phyloP scores from a whole-genome alignment of 2,888 invertebrate genomes.

The Drosophila mercatorum region DNA sequence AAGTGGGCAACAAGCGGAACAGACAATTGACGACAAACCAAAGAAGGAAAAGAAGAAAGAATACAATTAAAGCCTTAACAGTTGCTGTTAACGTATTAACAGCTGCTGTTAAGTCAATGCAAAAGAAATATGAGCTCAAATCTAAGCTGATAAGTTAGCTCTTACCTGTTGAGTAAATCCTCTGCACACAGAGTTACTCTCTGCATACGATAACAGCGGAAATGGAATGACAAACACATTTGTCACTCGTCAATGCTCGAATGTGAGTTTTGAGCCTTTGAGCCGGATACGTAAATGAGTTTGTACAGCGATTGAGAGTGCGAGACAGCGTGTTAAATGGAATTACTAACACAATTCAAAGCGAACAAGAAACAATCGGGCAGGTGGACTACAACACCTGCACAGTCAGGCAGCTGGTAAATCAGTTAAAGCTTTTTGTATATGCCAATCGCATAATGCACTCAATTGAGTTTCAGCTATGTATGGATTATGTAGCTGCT shows the following conservation, averaged over 20 bases:
- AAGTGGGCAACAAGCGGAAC: slow-evolving; percentile 7
- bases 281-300: slow-evolving; percentile 74
- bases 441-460: slow-evolving; percentile 59
- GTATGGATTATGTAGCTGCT: slow-evolving; percentile 18
- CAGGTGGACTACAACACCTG: slow-evolving; percentile 48
- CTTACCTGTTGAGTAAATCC: not conserved
- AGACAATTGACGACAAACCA: not conserved
- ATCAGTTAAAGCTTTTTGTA: slow-evolving; percentile 12
- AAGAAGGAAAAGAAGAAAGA: not conserved
- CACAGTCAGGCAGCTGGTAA: not conserved
- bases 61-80: slow-evolving; percentile 13
- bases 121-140: no score
- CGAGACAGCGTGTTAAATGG: slow-evolving; percentile 24
- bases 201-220: slow-evolving; percentile 19
- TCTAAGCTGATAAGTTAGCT: not conserved
- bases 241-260: slow-evolving; percentile 74
- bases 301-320: slow-evolving; percentile 35
- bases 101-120: not conserved
- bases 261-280: slow-evolving; percentile 66
- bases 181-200: not conserved
- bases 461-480: slow-evolving; percentile 62
- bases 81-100: slow-evolving; percentile 15
- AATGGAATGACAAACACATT: slow-evolving; percentile 55
- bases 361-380: slow-evolving; percentile 45
- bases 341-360: slow-evolving; percentile 49